A percentile compares a stretch with the other conserved stretches of the same genome.
These are phyloP conservation scores for Platichthys stellatus DNA, from an alignment of 2,113 vertebrate species.

Conservation along the genomic window DNA sequence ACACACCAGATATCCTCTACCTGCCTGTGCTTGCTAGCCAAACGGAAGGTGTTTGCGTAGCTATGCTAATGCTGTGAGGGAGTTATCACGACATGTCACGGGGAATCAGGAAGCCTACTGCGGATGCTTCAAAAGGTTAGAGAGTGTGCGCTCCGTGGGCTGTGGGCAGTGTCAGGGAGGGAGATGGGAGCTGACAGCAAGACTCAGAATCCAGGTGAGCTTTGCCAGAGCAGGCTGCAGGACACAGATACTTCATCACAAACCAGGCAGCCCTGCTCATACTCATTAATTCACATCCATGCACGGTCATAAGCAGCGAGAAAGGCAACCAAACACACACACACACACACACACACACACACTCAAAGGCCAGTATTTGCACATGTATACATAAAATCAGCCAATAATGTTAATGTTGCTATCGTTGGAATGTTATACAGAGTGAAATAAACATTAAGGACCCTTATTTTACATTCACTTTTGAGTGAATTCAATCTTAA, in stretches of 20 bases:
- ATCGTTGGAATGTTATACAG: neutral
- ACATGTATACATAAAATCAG: neutral
- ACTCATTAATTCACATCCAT: constrained; percentile 58
- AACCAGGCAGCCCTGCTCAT: constrained; percentile 45
- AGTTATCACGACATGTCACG: constrained; percentile 60
- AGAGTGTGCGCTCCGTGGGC: constrained; percentile 56
- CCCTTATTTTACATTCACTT: neutral
- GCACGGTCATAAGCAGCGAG: constrained; percentile 23
- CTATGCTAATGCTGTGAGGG: constrained; percentile 70
- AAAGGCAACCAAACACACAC: too few relatives aligned
- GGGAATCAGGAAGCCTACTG: constrained; percentile 67
- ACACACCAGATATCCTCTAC: constrained; percentile 12
- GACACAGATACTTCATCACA: constrained; percentile 62
- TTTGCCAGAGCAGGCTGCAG: constrained; percentile 63
- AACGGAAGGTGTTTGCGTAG: constrained; percentile 58
- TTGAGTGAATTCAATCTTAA: neutral
- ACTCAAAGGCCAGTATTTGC: constrained; percentile 45
- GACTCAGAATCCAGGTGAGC: constrained; percentile 74
- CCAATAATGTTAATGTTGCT: neutral
- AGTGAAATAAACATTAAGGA: neutral
- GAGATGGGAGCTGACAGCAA: constrained; percentile 76
- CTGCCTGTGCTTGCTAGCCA: constrained; percentile 26
- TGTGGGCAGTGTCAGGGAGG: constrained; percentile 49
- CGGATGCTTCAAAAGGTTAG: constrained; percentile 74
- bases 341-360: too few relatives aligned